Evolutionary conservation across 2,113 vertebrate genomes (phyloP).

Genomic region (Malurus melanocephalus): DNA sequence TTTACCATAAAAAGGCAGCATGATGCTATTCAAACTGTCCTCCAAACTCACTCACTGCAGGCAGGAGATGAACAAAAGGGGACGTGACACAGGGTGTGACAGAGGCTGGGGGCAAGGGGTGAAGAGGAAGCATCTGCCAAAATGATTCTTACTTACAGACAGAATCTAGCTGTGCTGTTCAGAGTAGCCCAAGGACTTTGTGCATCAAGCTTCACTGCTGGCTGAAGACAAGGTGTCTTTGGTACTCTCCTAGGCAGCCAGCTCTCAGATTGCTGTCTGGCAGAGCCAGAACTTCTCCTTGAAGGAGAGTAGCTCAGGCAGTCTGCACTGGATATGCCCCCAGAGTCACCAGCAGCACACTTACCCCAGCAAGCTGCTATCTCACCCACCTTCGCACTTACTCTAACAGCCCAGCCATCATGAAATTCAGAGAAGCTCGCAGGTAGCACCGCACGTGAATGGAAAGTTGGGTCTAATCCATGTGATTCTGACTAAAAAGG

Average conservation of each 20-base stretch:
- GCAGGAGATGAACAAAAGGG: background rate
- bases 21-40: background rate
- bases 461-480: background rate
- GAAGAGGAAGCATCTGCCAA: background rate
- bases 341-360: background rate
- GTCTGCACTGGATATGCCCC: conserved; percentile 30
- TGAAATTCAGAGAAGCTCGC: background rate
- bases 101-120: background rate
- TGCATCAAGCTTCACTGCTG: conserved; percentile 39
- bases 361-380: background rate
- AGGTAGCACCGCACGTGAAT: background rate
- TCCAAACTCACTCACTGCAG: background rate
- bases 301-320: background rate
- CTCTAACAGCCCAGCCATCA: background rate
- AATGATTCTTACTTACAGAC: background rate
- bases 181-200: background rate
- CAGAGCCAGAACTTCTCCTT: background rate
- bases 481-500: background rate
- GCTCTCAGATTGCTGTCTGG: conserved; percentile 43
- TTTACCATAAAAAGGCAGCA: conserved; percentile 45
- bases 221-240: conserved; percentile 46
- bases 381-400: background rate
- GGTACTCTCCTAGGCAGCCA: background rate
- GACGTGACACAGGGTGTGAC: background rate
- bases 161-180: background rate